Evolutionary conservation across 1,140 invertebrate species (phyloP).

Genomic region (Drosophila kohkoa): DNA sequence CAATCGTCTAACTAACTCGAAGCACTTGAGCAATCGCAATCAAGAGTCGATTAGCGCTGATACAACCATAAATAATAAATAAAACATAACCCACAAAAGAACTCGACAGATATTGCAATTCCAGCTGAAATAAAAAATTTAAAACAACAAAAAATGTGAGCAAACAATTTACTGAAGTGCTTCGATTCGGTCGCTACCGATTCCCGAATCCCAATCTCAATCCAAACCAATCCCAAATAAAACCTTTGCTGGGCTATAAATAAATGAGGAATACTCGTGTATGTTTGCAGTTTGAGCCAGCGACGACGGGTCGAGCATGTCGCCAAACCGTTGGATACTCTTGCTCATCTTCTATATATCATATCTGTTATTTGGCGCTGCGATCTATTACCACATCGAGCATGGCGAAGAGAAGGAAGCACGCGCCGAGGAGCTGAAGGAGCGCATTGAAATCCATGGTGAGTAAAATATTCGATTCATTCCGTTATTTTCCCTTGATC

Average conservation of each 20-base stretch:
- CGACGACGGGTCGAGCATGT: conserved; percentile 86
- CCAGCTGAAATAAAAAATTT: not conserved
- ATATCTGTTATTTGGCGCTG: conserved; percentile 91
- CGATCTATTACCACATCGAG: conserved; percentile 92
- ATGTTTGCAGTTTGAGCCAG: conserved; percentile 38
- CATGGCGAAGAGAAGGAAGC: conserved; percentile 88
- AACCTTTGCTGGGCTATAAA: not conserved
- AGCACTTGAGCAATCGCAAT: conserved; percentile 73
- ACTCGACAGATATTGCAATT: conserved; percentile 35
- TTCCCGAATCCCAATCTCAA: not conserved
- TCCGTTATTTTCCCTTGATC: not conserved
- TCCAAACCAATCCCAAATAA: not conserved
- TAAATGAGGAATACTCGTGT: not conserved
- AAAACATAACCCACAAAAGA: conserved; percentile 22
- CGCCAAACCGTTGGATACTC: conserved; percentile 92
- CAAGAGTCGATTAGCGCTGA: conserved; percentile 69
- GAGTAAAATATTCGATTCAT: conserved; percentile 77
- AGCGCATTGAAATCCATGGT: conserved; percentile 90
- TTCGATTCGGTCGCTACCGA: not conserved
- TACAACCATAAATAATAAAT: conserved; percentile 68
- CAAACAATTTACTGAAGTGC: conserved; percentile 34
- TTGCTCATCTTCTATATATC: conserved; percentile 90
- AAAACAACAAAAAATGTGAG: conserved; percentile 9
- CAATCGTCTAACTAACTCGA: conserved; percentile 41
- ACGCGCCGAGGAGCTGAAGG: conserved; percentile 86